phyloP scores from a whole-genome alignment of 2,888 invertebrate genomes.

The Callosobruchus maculatus region DNA sequence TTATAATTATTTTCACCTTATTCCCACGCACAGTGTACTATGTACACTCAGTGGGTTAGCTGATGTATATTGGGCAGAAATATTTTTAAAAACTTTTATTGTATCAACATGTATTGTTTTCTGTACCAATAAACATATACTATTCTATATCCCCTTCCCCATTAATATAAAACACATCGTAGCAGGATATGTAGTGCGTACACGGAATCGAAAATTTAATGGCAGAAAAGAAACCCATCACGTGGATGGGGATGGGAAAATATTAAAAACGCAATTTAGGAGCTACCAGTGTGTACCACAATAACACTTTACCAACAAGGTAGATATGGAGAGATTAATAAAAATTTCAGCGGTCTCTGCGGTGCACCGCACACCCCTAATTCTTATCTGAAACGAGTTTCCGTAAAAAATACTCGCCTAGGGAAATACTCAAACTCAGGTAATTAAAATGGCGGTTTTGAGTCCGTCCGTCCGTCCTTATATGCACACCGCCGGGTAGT shows the following conservation, averaged over 20 bases:
- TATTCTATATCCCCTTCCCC: no score
- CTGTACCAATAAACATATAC: no score
- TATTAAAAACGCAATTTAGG: constrained; percentile 26
- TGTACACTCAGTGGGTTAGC: no score
- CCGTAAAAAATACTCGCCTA: constrained; percentile 42
- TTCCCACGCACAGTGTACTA: no score
- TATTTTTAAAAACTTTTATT: no score
- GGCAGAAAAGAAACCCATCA: not conserved
- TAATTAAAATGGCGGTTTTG: constrained; percentile 38
- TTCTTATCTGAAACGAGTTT: constrained; percentile 44
- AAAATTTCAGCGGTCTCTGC: not conserved
- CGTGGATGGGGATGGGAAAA: constrained; percentile 10
- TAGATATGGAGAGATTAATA: not conserved
- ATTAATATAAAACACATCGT: not conserved
- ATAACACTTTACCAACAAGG: not conserved
- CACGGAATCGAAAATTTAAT: not conserved
- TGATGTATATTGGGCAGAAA: no score
- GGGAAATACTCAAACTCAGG: constrained; percentile 38
- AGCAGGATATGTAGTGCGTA: not conserved
- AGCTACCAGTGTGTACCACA: constrained; percentile 6
- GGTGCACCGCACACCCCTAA: constrained; percentile 29
- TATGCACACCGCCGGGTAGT: not conserved
- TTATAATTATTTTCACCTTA: no score
- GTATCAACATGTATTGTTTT: no score
- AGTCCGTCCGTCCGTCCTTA: not conserved